A percentile compares a stretch with the other conserved stretches of the same genome.
Evolutionary conservation across 2,797 vertebrate genomes (phyloP).

Genomic region (Parambassis ranga): DNA sequence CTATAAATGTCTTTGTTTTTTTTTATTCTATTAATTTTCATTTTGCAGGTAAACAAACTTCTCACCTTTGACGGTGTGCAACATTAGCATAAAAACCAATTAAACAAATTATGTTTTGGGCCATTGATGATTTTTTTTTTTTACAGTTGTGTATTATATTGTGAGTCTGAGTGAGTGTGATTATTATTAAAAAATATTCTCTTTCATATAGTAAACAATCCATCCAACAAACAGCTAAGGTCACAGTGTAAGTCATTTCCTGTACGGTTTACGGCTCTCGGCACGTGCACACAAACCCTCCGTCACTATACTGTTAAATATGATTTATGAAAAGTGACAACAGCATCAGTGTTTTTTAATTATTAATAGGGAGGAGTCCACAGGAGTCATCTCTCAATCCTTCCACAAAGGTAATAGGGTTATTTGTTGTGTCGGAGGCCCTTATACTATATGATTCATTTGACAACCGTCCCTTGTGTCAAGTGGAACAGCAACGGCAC

Average conservation of each 20-base stretch:
- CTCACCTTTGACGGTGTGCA: constrained; percentile 15
- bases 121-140: constrained; percentile 40
- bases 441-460: constrained; percentile 80
- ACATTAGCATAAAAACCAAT: constrained; percentile 57
- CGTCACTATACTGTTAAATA: constrained; percentile 42
- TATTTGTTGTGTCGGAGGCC: constrained; percentile 75
- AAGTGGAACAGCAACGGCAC: constrained; percentile 58
- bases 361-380: constrained; percentile 72
- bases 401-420: constrained; percentile 72
- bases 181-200: constrained; percentile 14
- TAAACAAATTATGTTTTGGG: constrained; percentile 25
- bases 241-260: constrained; percentile 42
- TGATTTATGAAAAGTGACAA: constrained; percentile 82
- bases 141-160: background rate
- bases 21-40: constrained; percentile 38
- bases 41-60: constrained; percentile 59
- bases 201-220: constrained; percentile 18
- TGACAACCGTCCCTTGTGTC: constrained; percentile 75
- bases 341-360: constrained; percentile 82
- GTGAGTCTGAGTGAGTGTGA: background rate
- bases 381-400: constrained; percentile 72
- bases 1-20: constrained; percentile 56
- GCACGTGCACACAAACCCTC: background rate
- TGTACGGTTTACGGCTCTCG: background rate
- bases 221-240: constrained; percentile 47